These are phyloP conservation scores for Tipula helvola DNA, from an alignment of 2,888 invertebrate species.

Conservation along the genomic window DNA sequence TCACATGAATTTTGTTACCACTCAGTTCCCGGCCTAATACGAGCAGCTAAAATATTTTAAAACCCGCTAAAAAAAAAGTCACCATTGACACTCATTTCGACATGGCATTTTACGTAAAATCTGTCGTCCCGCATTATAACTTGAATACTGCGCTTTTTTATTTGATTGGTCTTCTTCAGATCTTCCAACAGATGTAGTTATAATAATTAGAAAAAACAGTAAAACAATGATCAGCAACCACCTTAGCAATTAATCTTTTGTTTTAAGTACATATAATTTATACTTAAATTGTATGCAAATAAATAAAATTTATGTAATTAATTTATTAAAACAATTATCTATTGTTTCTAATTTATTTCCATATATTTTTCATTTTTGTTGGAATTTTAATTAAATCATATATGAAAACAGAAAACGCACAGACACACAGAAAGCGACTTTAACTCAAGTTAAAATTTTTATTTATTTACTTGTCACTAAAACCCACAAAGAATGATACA, in stretches of 20 bases:
- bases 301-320: neutral
- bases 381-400: neutral
- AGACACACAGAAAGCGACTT: neutral
- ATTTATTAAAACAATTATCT: neutral
- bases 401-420: neutral
- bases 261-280: neutral
- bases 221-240: neutral
- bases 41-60: too few relatives aligned
- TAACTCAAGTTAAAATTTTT: neutral
- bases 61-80: too few relatives aligned
- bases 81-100: too few relatives aligned
- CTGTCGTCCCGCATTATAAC: too few relatives aligned
- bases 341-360: neutral
- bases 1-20: too few relatives aligned
- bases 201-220: too few relatives aligned
- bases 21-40: too few relatives aligned
- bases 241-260: neutral
- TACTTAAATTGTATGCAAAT: neutral
- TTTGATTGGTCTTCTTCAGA: too few relatives aligned
- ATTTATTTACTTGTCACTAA: slow-evolving; percentile 4
- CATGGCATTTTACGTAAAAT: too few relatives aligned
- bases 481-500: neutral
- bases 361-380: neutral
- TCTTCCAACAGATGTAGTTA: too few relatives aligned
- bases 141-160: too few relatives aligned